Evolutionary conservation across 2,888 invertebrate species (phyloP), one percentile per base, ranked within the genome.

Genomic region (Cantharis lateralis): DNA sequence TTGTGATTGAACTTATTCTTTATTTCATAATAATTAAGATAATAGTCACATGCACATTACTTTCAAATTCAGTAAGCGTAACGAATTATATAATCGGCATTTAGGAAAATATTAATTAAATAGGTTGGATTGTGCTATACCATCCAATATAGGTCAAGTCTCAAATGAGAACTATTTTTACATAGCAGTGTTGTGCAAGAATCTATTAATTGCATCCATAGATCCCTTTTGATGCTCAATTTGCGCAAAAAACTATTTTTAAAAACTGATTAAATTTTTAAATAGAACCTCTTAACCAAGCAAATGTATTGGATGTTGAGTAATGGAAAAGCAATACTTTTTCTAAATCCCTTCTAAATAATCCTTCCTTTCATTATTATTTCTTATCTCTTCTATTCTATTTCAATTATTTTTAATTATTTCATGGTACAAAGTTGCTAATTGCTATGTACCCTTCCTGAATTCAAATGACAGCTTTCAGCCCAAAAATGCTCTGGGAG

Each of bases 1-100:
- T 76, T 74, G 73, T 71, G 74, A 73, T 71, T 73, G 77, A 71
- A 74, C 74, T 68, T 48, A 62, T 70, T 70, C 61, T 72, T 26
- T 28, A 69, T 77, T 77, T 77, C 77, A 74, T 77, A 77, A 77
- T 74, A 73, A 74, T 74, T 73, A 71, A 77, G 74, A 77, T 74
- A 74, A 68, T 72, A 28, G 74, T 68, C 74, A 74, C 74, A 74
- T 74, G 74, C 71, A 70, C 63, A 77, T 77, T 77, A 77, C 77
- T 77, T 77, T 77, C 77, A 74, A 77, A 77, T 77, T 28, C 71
- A 71, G 68, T 20, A 63, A 71, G 64, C 77, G 74, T 77, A 68
- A 74, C 77, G 62, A 63, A 61, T 62, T 74, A 68, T 74, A 24
- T 68, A 62, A 24, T 68, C 74, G 77, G 68, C 74, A 77, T 77